A percentile compares a stretch with the other conserved stretches of the same genome.
Evolutionary conservation across 2,888 invertebrate species (phyloP).

Genomic region (Diogma glabrata): DNA sequence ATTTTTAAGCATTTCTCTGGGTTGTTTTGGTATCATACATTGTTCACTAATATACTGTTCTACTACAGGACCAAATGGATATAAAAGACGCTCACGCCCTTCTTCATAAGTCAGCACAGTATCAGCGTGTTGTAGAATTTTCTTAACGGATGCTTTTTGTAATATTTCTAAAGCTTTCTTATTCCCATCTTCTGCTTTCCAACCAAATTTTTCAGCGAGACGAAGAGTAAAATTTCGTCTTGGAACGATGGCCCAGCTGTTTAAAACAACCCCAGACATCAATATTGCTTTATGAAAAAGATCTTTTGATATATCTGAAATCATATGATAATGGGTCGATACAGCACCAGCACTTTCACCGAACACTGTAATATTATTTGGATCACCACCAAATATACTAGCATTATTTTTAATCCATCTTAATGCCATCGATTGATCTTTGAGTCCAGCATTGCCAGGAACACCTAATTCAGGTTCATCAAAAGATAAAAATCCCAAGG

Average conservation of each 20-base stretch:
- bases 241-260: conserved; percentile 29
- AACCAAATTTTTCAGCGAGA: conserved; percentile 32
- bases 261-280: conserved; percentile 31
- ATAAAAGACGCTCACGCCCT: conserved; percentile 26
- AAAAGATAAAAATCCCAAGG: conserved; percentile 31
- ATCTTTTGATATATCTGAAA: conserved; percentile 38
- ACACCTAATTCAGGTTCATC: conserved; percentile 29
- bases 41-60: conserved; percentile 31
- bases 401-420: conserved; percentile 24
- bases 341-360: conserved; percentile 36
- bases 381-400: conserved; percentile 10
- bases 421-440: conserved; percentile 25
- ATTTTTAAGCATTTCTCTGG: conserved; percentile 31
- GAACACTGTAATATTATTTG: conserved; percentile 5
- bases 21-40: conserved; percentile 29
- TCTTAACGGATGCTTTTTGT: conserved; percentile 21
- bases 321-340: conserved; percentile 37
- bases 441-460: conserved; percentile 32
- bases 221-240: conserved; percentile 27
- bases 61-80: conserved; percentile 32
- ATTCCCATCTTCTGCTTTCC: conserved; percentile 25
- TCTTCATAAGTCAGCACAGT: conserved; percentile 28
- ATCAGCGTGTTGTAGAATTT: conserved; percentile 27
- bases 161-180: conserved; percentile 30
- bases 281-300: conserved; percentile 33